A percentile compares a stretch with the other conserved stretches of the same genome.
Conservation (phyloP, 2,797 vertebrate species). For the Champsocephalus esox region DNA sequence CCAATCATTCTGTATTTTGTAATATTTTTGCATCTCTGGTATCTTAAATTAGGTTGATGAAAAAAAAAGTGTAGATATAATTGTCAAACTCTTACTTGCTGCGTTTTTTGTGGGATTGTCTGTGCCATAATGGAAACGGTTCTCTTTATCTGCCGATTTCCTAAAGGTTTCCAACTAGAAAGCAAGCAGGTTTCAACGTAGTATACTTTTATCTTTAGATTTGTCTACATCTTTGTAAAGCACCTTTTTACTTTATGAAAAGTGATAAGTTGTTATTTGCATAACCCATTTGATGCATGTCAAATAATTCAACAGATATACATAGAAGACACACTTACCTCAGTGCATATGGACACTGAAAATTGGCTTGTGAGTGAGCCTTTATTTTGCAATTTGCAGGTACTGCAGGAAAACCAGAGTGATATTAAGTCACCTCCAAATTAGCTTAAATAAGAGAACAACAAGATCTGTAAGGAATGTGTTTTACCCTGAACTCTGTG, state of each 20-base stretch:
- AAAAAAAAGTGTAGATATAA: background rate
- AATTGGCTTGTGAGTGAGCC: slow-evolving; percentile 55
- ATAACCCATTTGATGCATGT: background rate
- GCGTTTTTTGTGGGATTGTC: slow-evolving; percentile 52
- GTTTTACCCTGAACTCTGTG: slow-evolving; percentile 76
- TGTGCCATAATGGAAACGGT: slow-evolving; percentile 64
- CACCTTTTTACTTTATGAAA: too few relatives aligned
- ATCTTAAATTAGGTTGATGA: background rate
- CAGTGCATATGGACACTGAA: slow-evolving; percentile 76
- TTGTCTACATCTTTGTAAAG: too few relatives aligned
- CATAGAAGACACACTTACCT: slow-evolving; percentile 62
- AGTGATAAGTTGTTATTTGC: too few relatives aligned
- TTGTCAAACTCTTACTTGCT: slow-evolving; percentile 63
- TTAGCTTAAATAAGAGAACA: background rate
- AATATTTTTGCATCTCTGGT: background rate
- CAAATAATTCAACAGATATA: background rate
- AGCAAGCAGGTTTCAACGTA: slow-evolving; percentile 17
- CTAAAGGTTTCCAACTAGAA: slow-evolving; percentile 75
- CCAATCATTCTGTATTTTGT: background rate
- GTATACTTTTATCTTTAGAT: background rate
- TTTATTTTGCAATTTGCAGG: slow-evolving; percentile 68
- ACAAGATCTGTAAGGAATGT: background rate
- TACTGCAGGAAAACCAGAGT: slow-evolving; percentile 54
- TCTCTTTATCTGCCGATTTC: slow-evolving; percentile 60
- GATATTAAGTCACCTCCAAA: background rate